Base-by-base conservation (phyloP, 2,113 vertebrate species). In the Plestiodon gilberti region DNA sequence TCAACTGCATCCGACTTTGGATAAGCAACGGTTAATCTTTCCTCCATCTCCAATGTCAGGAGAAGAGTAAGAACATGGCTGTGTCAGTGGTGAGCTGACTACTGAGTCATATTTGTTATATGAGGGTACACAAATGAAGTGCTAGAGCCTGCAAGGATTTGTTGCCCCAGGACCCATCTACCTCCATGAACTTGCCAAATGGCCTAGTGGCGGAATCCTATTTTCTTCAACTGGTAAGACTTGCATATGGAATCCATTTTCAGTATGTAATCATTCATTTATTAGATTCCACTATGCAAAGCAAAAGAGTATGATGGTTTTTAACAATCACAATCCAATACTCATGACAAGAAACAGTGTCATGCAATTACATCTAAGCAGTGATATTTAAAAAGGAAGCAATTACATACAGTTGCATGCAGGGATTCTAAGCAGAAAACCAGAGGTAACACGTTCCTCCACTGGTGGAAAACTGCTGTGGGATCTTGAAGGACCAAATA, bases 401-500 rank as follows among this genome's bases (percentile, higher is more conserved):
- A 91, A 92, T 92, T 89, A 92, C 88, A 88, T 57, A 90, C 83
- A 90, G 91, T 92, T 89, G 81, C 71, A 77, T 87, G 61, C n/a
- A 81, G 85, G 73, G 88, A 93, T 89, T 90, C 85, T 91, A 92
- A 91, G 78, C 85, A 90, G 80, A 87, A 40, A 84, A 82, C 89
- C n/a, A 76, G 88, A 92, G 90, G 91, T 91, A 90, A 93, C 91
- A 84, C 40, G 76, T 93, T 82, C n/a, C 85, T 83, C 14, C 78
- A 74, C 77, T 86, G 88, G 88, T 83, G 88, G 90, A 92, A 90
- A 82, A 81, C 81, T 84, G 69, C 78, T 81, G 69, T 70, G 87
- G 87, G 88, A 90, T 82, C 91, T 94, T 90, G 88, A 94, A 93
- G 85, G 87, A 93, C 90, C 83, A 89, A 81, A 70, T 80, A 82